Evolutionary conservation across 1,140 invertebrate genomes (phyloP).

Genomic region (Drosophila ercepeae): DNA sequence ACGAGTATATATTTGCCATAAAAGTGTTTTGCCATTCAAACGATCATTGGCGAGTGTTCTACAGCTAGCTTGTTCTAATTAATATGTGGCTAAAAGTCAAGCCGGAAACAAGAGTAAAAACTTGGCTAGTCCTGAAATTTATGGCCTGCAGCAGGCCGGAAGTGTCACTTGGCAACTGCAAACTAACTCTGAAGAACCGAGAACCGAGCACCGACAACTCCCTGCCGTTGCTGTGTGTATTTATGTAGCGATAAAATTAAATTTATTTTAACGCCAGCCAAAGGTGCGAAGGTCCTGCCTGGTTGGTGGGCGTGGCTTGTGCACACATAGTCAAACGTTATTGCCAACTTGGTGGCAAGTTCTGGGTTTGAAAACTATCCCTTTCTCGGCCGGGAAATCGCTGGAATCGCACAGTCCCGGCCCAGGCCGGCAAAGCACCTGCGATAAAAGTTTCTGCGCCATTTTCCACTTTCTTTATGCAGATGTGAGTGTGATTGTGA

Average conservation of each 20-base stretch:
- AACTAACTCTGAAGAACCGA: slow-evolving; percentile 19
- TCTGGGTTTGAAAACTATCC: slow-evolving; percentile 55
- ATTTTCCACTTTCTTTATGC: slow-evolving; percentile 69
- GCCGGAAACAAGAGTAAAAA: slow-evolving; percentile 9
- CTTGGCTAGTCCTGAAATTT: slow-evolving; percentile 30
- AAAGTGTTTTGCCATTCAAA: slow-evolving; percentile 56
- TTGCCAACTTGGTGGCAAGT: slow-evolving; percentile 72
- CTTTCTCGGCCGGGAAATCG: slow-evolving; percentile 62
- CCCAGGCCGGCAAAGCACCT: slow-evolving; percentile 55
- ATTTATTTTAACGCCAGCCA: slow-evolving; percentile 75
- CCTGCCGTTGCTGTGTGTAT: slow-evolving; percentile 36
- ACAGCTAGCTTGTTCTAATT: slow-evolving; percentile 47
- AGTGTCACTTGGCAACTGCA: slow-evolving; percentile 66
- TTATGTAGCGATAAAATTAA: slow-evolving; percentile 82
- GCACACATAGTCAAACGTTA: slow-evolving; percentile 77
- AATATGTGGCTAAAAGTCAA: slow-evolving; percentile 43
- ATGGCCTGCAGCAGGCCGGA: slow-evolving; percentile 46
- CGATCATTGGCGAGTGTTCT: slow-evolving; percentile 31
- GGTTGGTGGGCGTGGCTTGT: slow-evolving; percentile 48
- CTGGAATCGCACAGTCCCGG: slow-evolving; percentile 32
- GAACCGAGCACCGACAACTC: no score
- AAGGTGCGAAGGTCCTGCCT: slow-evolving; percentile 26
- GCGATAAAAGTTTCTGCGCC: slow-evolving; percentile 79
- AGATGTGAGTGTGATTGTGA: slow-evolving; percentile 5
- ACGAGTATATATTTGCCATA: slow-evolving; percentile 68